Percentiles rank a stretch among this genome's conserved stretches.
Conservation (phyloP, 2,888 invertebrate genomes). For the Eurytoma adleriae region DNA sequence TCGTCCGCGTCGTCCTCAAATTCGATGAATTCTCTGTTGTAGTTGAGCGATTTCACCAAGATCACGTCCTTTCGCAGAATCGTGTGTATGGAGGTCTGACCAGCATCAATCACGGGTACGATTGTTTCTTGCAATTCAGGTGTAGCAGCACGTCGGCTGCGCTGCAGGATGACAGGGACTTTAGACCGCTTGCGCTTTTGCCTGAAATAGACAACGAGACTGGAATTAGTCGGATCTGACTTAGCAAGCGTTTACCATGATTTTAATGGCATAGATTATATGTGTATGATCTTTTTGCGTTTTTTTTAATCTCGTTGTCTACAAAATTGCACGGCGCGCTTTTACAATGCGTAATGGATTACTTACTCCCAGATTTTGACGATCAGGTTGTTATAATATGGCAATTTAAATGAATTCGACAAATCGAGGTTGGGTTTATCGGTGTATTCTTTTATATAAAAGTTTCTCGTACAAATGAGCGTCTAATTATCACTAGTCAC, state of each 20-base stretch:
- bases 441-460: conserved; percentile 12
- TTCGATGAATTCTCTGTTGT: no score
- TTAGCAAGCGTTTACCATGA: no score
- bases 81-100: no score
- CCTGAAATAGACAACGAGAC: conserved; percentile 54
- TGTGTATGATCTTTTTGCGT: no score
- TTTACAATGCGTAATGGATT: conserved; percentile 7
- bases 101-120: no score
- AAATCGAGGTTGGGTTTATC: not conserved
- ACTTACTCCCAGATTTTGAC: conserved; percentile 12
- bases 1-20: not conserved
- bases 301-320: no score
- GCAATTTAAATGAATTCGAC: conserved; percentile 10
- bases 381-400: not conserved
- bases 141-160: conserved; percentile 1
- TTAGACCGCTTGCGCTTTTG: conserved; percentile 36
- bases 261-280: no score
- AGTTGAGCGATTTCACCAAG: not conserved
- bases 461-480: conserved; percentile 3
- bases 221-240: conserved; percentile 6
- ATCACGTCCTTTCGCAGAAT: no score
- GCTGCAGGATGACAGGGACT: conserved; percentile 50
- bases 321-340: no score
- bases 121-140: no score
- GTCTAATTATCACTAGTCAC: not conserved